phyloP scores from a whole-genome alignment of 2,888 invertebrate species.

The Molorchus minor region DNA sequence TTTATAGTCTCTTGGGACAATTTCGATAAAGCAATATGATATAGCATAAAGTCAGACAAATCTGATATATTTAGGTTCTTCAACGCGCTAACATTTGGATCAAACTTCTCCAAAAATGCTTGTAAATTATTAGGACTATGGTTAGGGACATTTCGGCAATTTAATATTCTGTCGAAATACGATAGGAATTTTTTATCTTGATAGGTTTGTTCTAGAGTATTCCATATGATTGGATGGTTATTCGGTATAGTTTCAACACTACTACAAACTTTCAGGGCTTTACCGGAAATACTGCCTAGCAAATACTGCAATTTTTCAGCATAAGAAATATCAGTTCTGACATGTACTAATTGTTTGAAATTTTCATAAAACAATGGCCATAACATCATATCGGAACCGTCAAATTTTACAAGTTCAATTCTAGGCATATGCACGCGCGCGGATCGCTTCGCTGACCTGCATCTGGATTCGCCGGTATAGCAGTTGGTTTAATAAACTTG shows the following conservation, averaged over 20 bases:
- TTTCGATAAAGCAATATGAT: slow-evolving; percentile 5
- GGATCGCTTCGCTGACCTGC: not conserved
- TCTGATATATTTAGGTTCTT: slow-evolving; percentile 9
- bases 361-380: slow-evolving; percentile 28
- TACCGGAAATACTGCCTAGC: slow-evolving; percentile 10
- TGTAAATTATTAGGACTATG: not conserved
- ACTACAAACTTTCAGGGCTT: slow-evolving; percentile 20
- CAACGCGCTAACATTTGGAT: slow-evolving; percentile 7
- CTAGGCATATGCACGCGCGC: slow-evolving; percentile 9
- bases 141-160: not conserved
- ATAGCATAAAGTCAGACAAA: slow-evolving; percentile 8
- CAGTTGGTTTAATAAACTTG: not conserved
- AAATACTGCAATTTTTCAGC: slow-evolving; percentile 26
- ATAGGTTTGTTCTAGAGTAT: not conserved
- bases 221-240: slow-evolving; percentile 16
- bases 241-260: slow-evolving; percentile 8
- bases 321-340: slow-evolving; percentile 13
- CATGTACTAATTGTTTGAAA: slow-evolving; percentile 24
- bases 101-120: slow-evolving; percentile 13
- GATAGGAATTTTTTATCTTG: slow-evolving; percentile 8
- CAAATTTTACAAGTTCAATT: slow-evolving; percentile 24
- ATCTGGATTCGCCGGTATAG: not conserved
- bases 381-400: slow-evolving; percentile 16
- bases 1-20: slow-evolving; percentile 9
- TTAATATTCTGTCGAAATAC: slow-evolving; percentile 2